Base-by-base conservation (phyloP, 2,888 invertebrate genomes). In the Odontomyia ornata region DNA sequence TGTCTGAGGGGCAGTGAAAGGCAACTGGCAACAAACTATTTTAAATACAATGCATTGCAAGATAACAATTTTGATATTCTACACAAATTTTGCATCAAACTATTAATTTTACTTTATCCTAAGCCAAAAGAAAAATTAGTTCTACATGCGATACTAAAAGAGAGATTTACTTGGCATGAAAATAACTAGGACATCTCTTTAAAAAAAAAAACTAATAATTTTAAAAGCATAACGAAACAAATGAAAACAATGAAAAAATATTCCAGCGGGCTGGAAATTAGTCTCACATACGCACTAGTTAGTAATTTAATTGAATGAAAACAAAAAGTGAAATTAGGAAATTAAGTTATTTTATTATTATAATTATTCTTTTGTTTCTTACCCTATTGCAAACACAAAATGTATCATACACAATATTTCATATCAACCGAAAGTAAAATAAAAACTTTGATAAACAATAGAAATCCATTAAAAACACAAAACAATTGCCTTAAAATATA, bases 221-320 rank as follows among this genome's bases (percentile, higher is more conserved):
- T 21, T 36, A 23, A 46, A 9, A 18, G 13, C 11, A 36, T 46
- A 69, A 69, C 18, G 43, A 47, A 72, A 72, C 18, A 46, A 72
- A 72, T 28, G 15, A 36, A 72, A 52, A 36, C 47, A 52, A 47
- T 52, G 36, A 47, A 52, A 27, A 57, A 60, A 62, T 36, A 75
- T 76, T 76, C 76, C 76, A 76, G 76, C 76, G 76, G 76, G 76
- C 76, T 76, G 76, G 76, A 76, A 76, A 65, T 76, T 76, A 76
- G 76, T 76, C 76, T 62, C 76, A 76, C 28, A 30, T 9, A 36
- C 52, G 52, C 65, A 65, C 76, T 65, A 76, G 76, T 7, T 76
- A 76, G 76, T 76, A 30, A 72, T 72, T 72, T 57, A 71, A 71
- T 71, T 64, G 27, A 64, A 15, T 64, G 18, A 64, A 64, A 28